A percentile compares a stretch with the other conserved stretches of the same genome.
phyloP scores from a whole-genome alignment of 2,888 invertebrate genomes.

The Tuberolachnus salignus region DNA sequence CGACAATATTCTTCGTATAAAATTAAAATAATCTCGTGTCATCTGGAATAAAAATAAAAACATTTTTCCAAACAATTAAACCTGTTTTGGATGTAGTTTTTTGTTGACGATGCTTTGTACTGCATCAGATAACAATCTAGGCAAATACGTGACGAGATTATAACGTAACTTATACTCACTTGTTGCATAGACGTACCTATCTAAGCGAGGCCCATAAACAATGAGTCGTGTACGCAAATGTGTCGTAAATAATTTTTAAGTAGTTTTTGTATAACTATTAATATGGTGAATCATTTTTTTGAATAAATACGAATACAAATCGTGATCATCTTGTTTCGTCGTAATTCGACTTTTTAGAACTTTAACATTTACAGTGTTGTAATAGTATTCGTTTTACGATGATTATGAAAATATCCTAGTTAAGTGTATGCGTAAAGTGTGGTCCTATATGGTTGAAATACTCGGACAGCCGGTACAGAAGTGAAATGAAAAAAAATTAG shows the following conservation, averaged over 20 bases:
- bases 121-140: slow-evolving; percentile 26
- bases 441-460: too few relatives aligned
- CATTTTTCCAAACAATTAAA: slow-evolving; percentile 44
- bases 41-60: slow-evolving; percentile 19
- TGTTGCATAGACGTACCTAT: neutral
- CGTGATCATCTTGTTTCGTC: slow-evolving; percentile 7
- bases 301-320: neutral
- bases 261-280: neutral
- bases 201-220: slow-evolving; percentile 29
- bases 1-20: slow-evolving; percentile 18
- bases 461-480: too few relatives aligned
- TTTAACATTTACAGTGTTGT: neutral
- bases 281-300: neutral
- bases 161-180: slow-evolving; percentile 45
- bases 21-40: slow-evolving; percentile 24
- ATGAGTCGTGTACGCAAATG: slow-evolving; percentile 29
- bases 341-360: neutral
- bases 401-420: too few relatives aligned
- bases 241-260: slow-evolving; percentile 31
- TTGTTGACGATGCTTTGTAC: slow-evolving; percentile 21
- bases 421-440: too few relatives aligned
- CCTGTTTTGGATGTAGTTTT: slow-evolving; percentile 38
- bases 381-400: too few relatives aligned
- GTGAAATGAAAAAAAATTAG: too few relatives aligned
- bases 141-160: slow-evolving; percentile 52